Percentiles rank a stretch among this genome's conserved stretches.
Conservation (phyloP, 2,888 invertebrate genomes). For the Drosophila macrospina region DNA sequence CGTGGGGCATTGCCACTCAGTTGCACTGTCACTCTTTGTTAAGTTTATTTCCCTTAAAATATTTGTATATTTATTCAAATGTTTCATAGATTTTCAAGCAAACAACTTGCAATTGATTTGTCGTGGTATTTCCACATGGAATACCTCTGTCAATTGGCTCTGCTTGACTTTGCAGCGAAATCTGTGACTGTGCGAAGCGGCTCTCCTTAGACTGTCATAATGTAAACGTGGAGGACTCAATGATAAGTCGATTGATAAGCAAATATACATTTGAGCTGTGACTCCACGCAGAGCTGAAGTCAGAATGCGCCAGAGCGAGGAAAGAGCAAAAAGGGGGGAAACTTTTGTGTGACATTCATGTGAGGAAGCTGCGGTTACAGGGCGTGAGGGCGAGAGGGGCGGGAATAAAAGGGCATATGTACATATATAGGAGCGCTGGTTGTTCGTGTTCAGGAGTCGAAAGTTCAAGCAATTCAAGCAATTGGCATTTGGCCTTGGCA, state of each 20-base stretch:
- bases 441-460: slow-evolving; percentile 43
- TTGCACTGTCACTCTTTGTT: too few species aligned
- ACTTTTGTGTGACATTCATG: slow-evolving; percentile 13
- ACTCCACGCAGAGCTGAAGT: neutral
- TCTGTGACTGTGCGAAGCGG: neutral
- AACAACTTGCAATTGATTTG: neutral
- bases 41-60: too few species aligned
- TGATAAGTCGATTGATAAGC: slow-evolving; percentile 19
- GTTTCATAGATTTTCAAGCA: too few species aligned
- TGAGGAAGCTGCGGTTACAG: neutral
- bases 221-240: slow-evolving; percentile 12
- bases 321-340: slow-evolving; percentile 7
- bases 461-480: slow-evolving; percentile 47
- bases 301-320: neutral
- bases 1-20: too few species aligned
- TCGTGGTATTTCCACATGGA: neutral
- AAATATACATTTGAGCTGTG: slow-evolving; percentile 12
- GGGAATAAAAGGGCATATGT: neutral
- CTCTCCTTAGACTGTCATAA: slow-evolving; percentile 1
- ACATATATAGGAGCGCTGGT: slow-evolving; percentile 4
- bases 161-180: neutral
- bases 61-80: too few species aligned
- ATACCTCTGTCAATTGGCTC: neutral
- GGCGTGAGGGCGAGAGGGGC: neutral
- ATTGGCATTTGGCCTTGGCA: slow-evolving; percentile 33